A percentile compares a stretch with the other conserved stretches of the same genome.
These are phyloP conservation scores for Vanessa atalanta DNA, from an alignment of 1,140 invertebrate species.

Conservation along the genomic window DNA sequence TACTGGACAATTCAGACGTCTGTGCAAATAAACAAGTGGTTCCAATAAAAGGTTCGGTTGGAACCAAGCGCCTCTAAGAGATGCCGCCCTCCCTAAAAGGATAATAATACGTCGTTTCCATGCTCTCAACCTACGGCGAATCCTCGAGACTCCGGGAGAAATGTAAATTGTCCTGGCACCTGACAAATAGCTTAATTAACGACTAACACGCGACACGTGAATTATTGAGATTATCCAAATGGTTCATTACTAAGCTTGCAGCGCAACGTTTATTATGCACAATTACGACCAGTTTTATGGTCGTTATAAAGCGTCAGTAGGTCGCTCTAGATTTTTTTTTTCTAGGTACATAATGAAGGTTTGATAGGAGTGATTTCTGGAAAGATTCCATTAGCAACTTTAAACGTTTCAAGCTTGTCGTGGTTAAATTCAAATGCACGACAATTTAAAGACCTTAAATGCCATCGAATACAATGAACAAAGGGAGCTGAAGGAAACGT, in stretches of 20 bases:
- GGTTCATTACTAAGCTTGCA: slow-evolving; percentile 53
- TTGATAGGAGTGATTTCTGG: slow-evolving; percentile 30
- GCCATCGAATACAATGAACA: slow-evolving; percentile 61
- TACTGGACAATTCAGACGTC: slow-evolving; percentile 80
- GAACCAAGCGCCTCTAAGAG: slow-evolving; percentile 66
- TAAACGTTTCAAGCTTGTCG: slow-evolving; percentile 22
- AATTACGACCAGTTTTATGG: slow-evolving; percentile 53
- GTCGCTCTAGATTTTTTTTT: slow-evolving; percentile 49
- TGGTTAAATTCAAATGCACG: slow-evolving; percentile 14
- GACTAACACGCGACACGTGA: slow-evolving; percentile 70
- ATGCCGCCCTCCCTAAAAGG: slow-evolving; percentile 79
- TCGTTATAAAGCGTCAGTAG: slow-evolving; percentile 40
- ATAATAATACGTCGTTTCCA: slow-evolving; percentile 79
- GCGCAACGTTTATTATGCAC: slow-evolving; percentile 45
- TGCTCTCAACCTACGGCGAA: slow-evolving; percentile 59
- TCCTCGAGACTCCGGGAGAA: slow-evolving; percentile 66
- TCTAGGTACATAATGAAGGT: slow-evolving; percentile 22
- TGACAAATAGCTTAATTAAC: slow-evolving; percentile 81
- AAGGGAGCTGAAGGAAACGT: slow-evolving; percentile 50
- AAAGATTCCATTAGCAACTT: slow-evolving; percentile 27
- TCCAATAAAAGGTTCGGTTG: slow-evolving; percentile 73
- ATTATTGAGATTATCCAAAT: slow-evolving; percentile 72
- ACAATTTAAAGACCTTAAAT: slow-evolving; percentile 19
- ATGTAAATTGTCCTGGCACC: slow-evolving; percentile 75
- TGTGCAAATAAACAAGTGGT: slow-evolving; percentile 74